Evolutionary conservation across 2,797 vertebrate genomes (phyloP).

Genomic region (Urosaurus nigricauda): DNA sequence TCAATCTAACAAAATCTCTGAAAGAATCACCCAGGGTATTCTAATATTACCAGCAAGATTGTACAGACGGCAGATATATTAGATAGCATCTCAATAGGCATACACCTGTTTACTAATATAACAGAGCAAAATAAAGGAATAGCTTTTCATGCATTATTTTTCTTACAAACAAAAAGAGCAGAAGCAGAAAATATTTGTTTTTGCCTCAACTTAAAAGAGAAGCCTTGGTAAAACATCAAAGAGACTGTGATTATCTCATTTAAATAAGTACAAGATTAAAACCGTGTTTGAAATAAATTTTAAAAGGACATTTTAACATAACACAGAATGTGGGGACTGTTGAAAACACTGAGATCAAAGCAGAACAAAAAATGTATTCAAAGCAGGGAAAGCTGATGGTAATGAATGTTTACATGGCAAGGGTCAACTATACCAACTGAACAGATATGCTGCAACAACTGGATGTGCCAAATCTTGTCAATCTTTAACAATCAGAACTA

Average conservation of each 20-base stretch:
- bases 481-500: background rate
- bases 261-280: constrained; percentile 32
- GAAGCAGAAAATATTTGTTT: background rate
- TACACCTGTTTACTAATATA: background rate
- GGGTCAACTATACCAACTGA: background rate
- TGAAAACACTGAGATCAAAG: constrained; percentile 15
- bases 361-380: background rate
- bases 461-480: background rate
- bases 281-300: background rate
- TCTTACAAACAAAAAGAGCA: background rate
- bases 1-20: background rate
- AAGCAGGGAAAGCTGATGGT: background rate
- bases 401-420: background rate
- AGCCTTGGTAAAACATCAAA: background rate
- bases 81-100: background rate
- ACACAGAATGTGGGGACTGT: background rate
- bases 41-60: background rate
- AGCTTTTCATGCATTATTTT: constrained; percentile 1
- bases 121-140: background rate
- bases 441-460: background rate
- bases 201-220: constrained; percentile 11
- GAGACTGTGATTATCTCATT: background rate
- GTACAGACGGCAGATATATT: background rate
- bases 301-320: background rate
- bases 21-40: background rate